Percentiles rank a stretch among this genome's conserved stretches.
These are phyloP conservation scores for Siniperca undulata DNA, from an alignment of 2,797 vertebrate species.

Conservation along the genomic window DNA sequence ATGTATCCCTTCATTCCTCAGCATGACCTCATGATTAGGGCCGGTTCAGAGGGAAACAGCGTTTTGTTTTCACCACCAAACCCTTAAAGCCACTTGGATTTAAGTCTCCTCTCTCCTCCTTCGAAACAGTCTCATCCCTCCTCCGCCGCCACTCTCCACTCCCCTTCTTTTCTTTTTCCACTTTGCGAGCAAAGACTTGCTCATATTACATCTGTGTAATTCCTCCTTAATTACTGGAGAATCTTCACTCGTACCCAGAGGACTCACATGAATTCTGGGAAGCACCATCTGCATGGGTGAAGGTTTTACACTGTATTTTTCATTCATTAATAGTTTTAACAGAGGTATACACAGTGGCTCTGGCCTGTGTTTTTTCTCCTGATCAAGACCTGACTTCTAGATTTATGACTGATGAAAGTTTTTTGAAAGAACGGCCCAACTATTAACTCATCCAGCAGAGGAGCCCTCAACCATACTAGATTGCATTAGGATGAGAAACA, in stretches of 20 bases:
- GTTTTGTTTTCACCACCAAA: slow-evolving; percentile 74
- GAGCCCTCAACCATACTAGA: slow-evolving; percentile 66
- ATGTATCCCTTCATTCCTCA: slow-evolving; percentile 77
- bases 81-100: slow-evolving; percentile 69
- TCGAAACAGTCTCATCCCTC: slow-evolving; percentile 43
- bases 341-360: slow-evolving; percentile 51
- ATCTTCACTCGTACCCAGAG: slow-evolving; percentile 71
- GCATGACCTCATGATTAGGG: slow-evolving; percentile 83
- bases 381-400: slow-evolving; percentile 51
- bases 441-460: slow-evolving; percentile 65
- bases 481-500: slow-evolving; percentile 70
- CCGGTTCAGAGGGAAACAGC: slow-evolving; percentile 60
- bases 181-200: slow-evolving; percentile 76
- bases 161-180: slow-evolving; percentile 63
- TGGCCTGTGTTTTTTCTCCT: slow-evolving; percentile 38
- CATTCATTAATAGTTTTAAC: slow-evolving; percentile 61
- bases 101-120: slow-evolving; percentile 54
- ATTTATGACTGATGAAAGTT: slow-evolving; percentile 56
- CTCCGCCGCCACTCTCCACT: slow-evolving; percentile 48
- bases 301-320: slow-evolving; percentile 54
- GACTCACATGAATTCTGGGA: slow-evolving; percentile 60
- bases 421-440: slow-evolving; percentile 29
- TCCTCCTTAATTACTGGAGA: slow-evolving; percentile 77
- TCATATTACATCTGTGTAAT: slow-evolving; percentile 71
- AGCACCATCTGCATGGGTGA: slow-evolving; percentile 57